A percentile compares a stretch with the other conserved stretches of the same genome.
These are phyloP conservation scores for Morinoia aosen DNA, from an alignment of 2,888 invertebrate genomes.

Conservation along the genomic window DNA sequence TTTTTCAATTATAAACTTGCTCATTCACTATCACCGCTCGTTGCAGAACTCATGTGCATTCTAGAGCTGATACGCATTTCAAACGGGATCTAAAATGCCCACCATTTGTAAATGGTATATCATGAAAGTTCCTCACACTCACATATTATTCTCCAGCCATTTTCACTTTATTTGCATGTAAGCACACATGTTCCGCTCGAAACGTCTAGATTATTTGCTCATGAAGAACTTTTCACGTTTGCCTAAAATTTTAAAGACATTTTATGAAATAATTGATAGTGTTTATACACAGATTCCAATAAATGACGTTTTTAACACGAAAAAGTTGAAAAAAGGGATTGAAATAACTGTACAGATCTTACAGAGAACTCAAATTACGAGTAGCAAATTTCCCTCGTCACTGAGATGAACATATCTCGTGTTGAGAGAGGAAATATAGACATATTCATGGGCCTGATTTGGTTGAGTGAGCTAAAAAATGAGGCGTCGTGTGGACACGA, in stretches of 20 bases:
- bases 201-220: too few species aligned
- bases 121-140: too few species aligned
- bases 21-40: too few species aligned
- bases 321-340: not conserved
- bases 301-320: not conserved
- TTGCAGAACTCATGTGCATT: too few species aligned
- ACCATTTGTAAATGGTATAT: too few species aligned
- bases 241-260: too few species aligned
- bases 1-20: too few species aligned
- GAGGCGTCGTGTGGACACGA: not conserved
- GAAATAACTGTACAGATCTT: not conserved
- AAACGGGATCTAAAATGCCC: too few species aligned
- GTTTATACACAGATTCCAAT: not conserved
- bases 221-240: too few species aligned
- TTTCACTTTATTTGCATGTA: not conserved
- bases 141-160: not conserved
- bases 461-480: slow-evolving; percentile 12
- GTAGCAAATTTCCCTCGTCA: not conserved
- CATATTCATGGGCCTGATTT: not conserved
- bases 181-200: not conserved
- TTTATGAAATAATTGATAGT: too few species aligned
- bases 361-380: not conserved
- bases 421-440: not conserved
- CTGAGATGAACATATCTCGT: not conserved
- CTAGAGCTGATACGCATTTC: too few species aligned